Conservation (phyloP, 1,140 invertebrate genomes). For the Panulirus ornatus region DNA sequence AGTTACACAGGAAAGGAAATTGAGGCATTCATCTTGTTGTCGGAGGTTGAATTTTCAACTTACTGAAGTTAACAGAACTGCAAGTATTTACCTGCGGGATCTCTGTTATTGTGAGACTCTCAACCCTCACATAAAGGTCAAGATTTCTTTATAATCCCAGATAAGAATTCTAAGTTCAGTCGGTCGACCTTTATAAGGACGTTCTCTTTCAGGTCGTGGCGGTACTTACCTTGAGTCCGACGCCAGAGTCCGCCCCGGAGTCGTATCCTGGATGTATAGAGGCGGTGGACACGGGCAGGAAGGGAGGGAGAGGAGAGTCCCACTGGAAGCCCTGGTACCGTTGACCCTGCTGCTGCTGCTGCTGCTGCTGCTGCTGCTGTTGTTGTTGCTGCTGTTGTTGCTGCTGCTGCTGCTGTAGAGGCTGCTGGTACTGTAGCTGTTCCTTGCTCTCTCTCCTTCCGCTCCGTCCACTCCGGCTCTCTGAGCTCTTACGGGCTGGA, state of each 20-base stretch:
- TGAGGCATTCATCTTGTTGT: too few relatives aligned
- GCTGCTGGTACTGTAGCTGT: conserved; percentile 53
- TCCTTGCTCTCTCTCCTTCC: conserved; percentile 64
- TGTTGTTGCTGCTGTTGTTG: conserved; percentile 42
- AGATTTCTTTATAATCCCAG: too few relatives aligned
- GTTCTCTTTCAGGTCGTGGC: too few relatives aligned
- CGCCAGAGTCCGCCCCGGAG: conserved; percentile 74
- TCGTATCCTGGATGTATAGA: conserved; percentile 73
- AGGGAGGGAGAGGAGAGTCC: conserved; percentile 70
- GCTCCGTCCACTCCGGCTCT: conserved; percentile 50
- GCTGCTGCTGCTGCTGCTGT: conserved; percentile 44
- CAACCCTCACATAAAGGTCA: too few relatives aligned
- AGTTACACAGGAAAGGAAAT: too few relatives aligned
- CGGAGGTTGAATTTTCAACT: too few relatives aligned
- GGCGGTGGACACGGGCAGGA: conserved; percentile 67
- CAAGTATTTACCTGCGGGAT: too few relatives aligned
- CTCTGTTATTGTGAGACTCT: too few relatives aligned
- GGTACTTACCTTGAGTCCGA: conserved; percentile 69
- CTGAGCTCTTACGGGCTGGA: conserved; percentile 58
- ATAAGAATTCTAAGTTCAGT: too few relatives aligned
- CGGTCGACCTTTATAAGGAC: too few relatives aligned
- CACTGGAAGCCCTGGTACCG: conserved; percentile 69
- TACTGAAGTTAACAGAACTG: too few relatives aligned
- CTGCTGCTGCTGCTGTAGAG: conserved; percentile 25
- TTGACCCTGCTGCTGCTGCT: conserved; percentile 42